Percentiles rank a stretch among this genome's conserved stretches.
phyloP scores from a whole-genome alignment of 2,113 vertebrate species.

The Oncorhynchus keta region DNA sequence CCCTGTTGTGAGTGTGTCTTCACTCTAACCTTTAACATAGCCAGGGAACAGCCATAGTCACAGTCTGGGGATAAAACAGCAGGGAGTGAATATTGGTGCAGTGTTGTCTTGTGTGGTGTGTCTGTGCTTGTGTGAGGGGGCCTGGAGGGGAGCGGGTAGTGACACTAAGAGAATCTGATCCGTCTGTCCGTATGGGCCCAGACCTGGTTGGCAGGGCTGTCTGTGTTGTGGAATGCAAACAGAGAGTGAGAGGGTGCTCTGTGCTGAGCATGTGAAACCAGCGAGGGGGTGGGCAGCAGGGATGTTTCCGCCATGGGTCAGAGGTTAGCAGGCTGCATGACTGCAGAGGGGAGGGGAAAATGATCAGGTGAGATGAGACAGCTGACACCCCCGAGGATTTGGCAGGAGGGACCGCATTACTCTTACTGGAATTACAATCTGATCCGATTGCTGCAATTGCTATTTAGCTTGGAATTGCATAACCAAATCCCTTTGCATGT shows the following conservation, averaged over 20 bases:
- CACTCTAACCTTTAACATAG: not conserved
- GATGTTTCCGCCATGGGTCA: constrained; percentile 20
- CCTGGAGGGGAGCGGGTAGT: not conserved
- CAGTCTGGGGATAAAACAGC: not conserved
- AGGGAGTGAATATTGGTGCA: too few relatives aligned
- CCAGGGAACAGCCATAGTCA: not conserved
- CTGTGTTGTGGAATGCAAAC: constrained; percentile 27
- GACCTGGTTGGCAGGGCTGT: constrained; percentile 3
- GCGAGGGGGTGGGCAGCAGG: not conserved
- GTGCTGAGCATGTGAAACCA: not conserved
- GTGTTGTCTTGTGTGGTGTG: not conserved
- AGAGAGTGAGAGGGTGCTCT: not conserved
- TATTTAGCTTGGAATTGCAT: constrained; percentile 12
- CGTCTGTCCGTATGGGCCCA: not conserved
- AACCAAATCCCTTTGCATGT: constrained; percentile 30
- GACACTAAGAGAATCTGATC: constrained; percentile 27
- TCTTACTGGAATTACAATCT: constrained; percentile 25
- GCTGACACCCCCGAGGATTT: constrained; percentile 14
- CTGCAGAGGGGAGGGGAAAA: not conserved
- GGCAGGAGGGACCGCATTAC: constrained; percentile 9
- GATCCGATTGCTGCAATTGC: constrained; percentile 16
- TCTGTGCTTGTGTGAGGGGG: not conserved
- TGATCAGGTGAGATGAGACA: constrained; percentile 23
- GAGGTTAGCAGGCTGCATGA: not conserved
- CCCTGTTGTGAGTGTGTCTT: not conserved